These are phyloP conservation scores for Epizoanthus ramosus DNA, from an alignment of 92 coral and sea anemone genomes.

Conservation along the genomic window DNA sequence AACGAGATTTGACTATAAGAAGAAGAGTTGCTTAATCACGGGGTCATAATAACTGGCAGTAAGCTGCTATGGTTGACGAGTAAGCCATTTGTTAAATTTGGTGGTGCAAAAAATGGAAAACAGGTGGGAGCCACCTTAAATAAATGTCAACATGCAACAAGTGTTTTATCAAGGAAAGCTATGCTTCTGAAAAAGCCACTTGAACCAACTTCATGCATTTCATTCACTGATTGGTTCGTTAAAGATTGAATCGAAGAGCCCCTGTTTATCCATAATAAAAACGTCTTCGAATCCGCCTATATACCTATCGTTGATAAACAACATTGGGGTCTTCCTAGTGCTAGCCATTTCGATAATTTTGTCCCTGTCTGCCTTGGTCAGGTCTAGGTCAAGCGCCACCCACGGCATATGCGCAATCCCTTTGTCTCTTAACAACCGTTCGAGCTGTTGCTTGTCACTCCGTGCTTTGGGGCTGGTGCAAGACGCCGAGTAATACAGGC, in stretches of 20 bases:
- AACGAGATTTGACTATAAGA: no score
- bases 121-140: no score
- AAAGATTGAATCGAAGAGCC: conserved; percentile 71
- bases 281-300: conserved; percentile 91
- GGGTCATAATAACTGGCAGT: no score
- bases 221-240: conserved; percentile 36
- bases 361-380: conserved; percentile 78
- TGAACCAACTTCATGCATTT: background rate
- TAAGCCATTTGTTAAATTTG: no score
- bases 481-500: conserved; percentile 89
- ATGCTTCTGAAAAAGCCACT: background rate
- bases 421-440: conserved; percentile 72
- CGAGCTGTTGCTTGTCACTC: conserved; percentile 75
- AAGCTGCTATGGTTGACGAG: no score
- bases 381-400: conserved; percentile 87
- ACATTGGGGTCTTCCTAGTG: conserved; percentile 85
- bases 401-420: conserved; percentile 75
- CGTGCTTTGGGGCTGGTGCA: conserved; percentile 80
- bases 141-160: background rate
- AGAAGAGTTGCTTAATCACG: no score
- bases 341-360: conserved; percentile 85
- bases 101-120: no score
- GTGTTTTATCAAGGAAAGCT: background rate
- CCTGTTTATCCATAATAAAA: conserved; percentile 81
- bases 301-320: conserved; percentile 80